Base-by-base conservation (phyloP, 1,140 invertebrate species). In the Aphelinus certus region DNA sequence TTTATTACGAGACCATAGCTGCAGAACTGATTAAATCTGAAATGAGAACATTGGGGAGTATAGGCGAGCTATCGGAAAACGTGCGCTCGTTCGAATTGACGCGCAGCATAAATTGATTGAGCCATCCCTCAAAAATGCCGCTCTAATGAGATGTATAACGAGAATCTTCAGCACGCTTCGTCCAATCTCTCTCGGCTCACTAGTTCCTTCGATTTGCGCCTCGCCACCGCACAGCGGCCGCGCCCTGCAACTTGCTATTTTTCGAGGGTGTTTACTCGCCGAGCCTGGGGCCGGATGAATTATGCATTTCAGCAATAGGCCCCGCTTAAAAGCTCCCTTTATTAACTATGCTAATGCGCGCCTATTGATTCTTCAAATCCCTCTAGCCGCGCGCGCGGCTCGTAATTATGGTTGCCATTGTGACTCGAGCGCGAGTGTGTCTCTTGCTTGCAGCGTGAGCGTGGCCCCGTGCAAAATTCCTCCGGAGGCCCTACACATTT, bases 331-430 rank as follows among this genome's bases (percentile, higher is more conserved):
- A 7, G 47, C 4, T 47, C 51, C 64, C 61, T 67, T 73, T 73
- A 73, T 73, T 61, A 73, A 53, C 4, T 55, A 61, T 67, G 45
- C 64, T 53, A 73, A 67, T 73, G 26, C 49, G 7, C n/a, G 55
- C 46, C 7, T 73, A 73, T 67, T 67, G 64, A 73, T 73, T 73
- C 42, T 48, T 53, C 5, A 51, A 66, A 51, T 6, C 63, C 2
- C 43, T 65, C 46, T 47, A 26, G 26, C 26, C 26, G 26, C 46
- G 45, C 45, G 7, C 46, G 5, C 45, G 48, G 45, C 61, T 3
- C 61, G 5, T 5, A 60, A 42, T 3, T 42, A 60, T 42, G 26
- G 57, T 60, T 43, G 26, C 26, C 43, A 7, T 9, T 63, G 1
- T 4, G 46, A 7, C 48, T 62, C 57, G 43, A 56, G 45, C 51